Base-by-base conservation (phyloP, 2,797 vertebrate species). In the Rousettus madagascariensis region DNA sequence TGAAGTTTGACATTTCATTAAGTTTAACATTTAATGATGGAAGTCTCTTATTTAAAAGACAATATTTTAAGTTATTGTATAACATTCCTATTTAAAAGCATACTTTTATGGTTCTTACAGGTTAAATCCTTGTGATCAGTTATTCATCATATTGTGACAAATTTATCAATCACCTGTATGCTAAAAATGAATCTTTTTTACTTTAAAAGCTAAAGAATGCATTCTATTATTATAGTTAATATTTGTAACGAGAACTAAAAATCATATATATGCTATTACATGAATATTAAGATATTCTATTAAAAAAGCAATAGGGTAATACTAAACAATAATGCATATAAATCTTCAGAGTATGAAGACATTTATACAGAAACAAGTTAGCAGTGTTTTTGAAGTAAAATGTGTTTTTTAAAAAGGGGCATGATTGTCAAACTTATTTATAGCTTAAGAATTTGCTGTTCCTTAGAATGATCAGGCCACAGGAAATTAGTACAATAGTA, bases 391-490 rank as follows among this genome's bases (percentile, higher is more conserved):
- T 91, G 30, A 78, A 82, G 4, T 94, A 90, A 96, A 92, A 65
- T 33, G 49, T 20, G 68, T 12, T 59, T 20, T 94, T 92, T 86
- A 4, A 68, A 85, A 79, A 66, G 6, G 43, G n/a, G 9, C 15
- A 61, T 38, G 49, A 75, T 61, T 91, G 8, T 90, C 80, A 80
- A 90, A 53, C 13, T 90, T 66, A 53, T 51, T 90, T 89, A 66
- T 80, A 94, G 68, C 13, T 71, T 78, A 71, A 84, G 6, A 97
- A 72, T 41, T 95, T 88, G 4, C 26, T 55, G 38, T 91, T 77
- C 83, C 13, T 90, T n/a, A 83, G 59, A 95, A 94, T 92, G 24
- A 86, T 46, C 36, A 93, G n/a, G 49, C 7, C 36, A 71, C 41
- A 59, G 22, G 17, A 77, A 92, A 86, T 93, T 77, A 80, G 22